A percentile compares a stretch with the other conserved stretches of the same genome.
These are phyloP conservation scores for Pachycephala philippinensis DNA, from an alignment of 2,113 vertebrate species.

Conservation along the genomic window DNA sequence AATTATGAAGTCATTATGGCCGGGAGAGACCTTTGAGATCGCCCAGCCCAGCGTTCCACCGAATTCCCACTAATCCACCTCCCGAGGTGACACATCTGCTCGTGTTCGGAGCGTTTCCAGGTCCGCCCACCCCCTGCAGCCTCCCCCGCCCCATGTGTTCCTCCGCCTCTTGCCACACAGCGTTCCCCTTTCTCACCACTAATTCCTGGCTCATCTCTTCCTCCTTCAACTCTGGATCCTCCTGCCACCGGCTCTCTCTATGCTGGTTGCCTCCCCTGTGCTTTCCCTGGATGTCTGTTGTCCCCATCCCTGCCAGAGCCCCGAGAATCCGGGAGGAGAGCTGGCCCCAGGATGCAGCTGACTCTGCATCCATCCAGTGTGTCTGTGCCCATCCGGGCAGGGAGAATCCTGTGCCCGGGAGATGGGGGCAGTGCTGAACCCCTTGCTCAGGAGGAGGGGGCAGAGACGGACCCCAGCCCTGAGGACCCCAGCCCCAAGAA, in stretches of 20 bases:
- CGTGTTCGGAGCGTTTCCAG: background rate
- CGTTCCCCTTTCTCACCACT: background rate
- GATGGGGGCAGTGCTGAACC: fast-evolving
- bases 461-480: background rate
- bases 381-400: fast-evolving
- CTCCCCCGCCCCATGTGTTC: background rate
- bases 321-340: background rate
- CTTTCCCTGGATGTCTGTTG: background rate
- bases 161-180: background rate
- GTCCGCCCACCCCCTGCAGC: background rate
- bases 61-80: fast-evolving
- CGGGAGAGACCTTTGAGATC: background rate
- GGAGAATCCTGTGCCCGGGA: background rate
- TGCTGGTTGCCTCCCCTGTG: fast-evolving
- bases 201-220: background rate
- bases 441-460: background rate
- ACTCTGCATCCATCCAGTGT: background rate
- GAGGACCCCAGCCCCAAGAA: too few species aligned
- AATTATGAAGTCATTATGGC: background rate
- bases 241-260: fast-evolving
- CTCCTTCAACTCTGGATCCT: background rate
- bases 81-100: background rate
- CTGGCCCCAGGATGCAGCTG: fast-evolving
- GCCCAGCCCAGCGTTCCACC: fast-evolving
- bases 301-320: background rate